phyloP scores from a whole-genome alignment of 2,888 invertebrate genomes.

The Drosophila histrio region DNA sequence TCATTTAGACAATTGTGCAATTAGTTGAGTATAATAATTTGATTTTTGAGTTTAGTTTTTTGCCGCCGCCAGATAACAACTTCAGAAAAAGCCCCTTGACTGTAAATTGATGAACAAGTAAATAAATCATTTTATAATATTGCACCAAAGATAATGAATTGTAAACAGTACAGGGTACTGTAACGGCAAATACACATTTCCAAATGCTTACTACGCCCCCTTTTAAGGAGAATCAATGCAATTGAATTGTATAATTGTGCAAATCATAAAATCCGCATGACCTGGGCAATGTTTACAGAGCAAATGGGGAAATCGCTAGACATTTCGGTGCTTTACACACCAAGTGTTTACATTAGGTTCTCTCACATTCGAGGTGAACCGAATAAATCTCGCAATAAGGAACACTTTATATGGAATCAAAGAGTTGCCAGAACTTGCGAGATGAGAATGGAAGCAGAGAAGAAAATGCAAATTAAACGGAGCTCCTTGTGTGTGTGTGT shows the following conservation, averaged over 20 bases:
- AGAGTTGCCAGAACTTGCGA: neutral
- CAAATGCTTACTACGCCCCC: neutral
- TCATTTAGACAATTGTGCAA: slow-evolving; percentile 37
- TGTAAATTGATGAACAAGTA: slow-evolving; percentile 38
- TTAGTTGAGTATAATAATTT: slow-evolving; percentile 39
- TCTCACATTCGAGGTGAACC: neutral
- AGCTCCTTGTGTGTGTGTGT: neutral
- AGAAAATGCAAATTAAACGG: slow-evolving; percentile 7
- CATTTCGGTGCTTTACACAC: slow-evolving; percentile 35
- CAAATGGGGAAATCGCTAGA: neutral
- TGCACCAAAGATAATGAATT: slow-evolving; percentile 53
- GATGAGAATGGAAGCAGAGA: neutral
- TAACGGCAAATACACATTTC: neutral
- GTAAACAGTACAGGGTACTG: slow-evolving; percentile 30
- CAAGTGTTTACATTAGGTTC: slow-evolving; percentile 1
- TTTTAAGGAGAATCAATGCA: neutral
- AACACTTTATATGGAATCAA: neutral
- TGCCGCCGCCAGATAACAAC: slow-evolving; percentile 23
- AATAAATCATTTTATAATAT: slow-evolving; percentile 58
- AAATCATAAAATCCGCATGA: slow-evolving; percentile 5
- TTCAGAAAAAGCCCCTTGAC: slow-evolving; percentile 39
- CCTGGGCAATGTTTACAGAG: slow-evolving; percentile 19
- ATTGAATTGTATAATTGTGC: neutral
- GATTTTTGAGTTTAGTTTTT: slow-evolving; percentile 33
- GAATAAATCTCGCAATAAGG: neutral